Evolutionary conservation across 2,888 invertebrate species (phyloP).

Genomic region (Harpalus rufipes): DNA sequence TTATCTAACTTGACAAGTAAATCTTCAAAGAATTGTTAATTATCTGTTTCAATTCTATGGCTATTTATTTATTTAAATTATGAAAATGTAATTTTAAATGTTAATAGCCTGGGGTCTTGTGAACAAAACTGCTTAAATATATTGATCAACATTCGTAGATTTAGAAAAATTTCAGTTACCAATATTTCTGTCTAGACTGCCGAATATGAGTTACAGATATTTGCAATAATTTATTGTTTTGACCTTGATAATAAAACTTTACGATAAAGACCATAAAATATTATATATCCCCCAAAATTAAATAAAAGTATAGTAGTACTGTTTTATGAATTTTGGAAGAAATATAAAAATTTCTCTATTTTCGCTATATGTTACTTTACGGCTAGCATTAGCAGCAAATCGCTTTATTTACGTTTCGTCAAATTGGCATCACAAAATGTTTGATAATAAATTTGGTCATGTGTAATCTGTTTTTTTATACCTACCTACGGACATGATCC

Average conservation of each 20-base stretch:
- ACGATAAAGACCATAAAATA: constrained; percentile 32
- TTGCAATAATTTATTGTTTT: constrained; percentile 21
- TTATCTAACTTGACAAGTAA: no score
- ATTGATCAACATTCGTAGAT: no score
- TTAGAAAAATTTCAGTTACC: no score
- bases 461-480: background rate
- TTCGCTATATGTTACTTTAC: background rate
- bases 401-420: background rate
- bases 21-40: no score
- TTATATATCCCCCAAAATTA: constrained; percentile 13
- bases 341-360: background rate
- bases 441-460: background rate
- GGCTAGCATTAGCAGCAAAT: background rate
- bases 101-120: no score
- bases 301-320: constrained; percentile 11
- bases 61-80: no score
- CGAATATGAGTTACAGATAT: constrained; percentile 12
- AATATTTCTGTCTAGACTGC: constrained; percentile 8
- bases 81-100: no score
- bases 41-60: no score
- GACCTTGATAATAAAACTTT: constrained; percentile 49
- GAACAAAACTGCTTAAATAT: no score
- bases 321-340: constrained; percentile 25
- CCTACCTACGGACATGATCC: background rate
- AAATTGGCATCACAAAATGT: background rate